Base-by-base conservation (phyloP, 2,797 vertebrate species). In the Smutsia gigantea region DNA sequence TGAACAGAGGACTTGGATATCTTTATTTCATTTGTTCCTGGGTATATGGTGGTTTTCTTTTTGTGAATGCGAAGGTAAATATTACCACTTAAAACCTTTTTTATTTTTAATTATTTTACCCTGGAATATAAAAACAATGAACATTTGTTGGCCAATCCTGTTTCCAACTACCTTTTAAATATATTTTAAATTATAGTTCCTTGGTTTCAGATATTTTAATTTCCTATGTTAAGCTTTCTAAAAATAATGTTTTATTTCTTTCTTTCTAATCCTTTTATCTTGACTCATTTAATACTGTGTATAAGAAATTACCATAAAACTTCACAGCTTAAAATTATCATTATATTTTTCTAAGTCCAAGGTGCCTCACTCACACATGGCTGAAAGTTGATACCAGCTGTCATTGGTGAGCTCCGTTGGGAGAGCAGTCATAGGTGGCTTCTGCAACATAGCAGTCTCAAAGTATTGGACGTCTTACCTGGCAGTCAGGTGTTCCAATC, bases 241-340 rank as follows among this genome's bases (percentile, higher is more conserved):
- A 9, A 46, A 93, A 31, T 63, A 83, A 53, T 39, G 21, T 51
- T 85, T 59, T 78, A 89, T 37, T 75, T 68, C 85, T 82, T 91
- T 10, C 39, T 82, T 77, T 37, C 27, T 21, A 34, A n/a, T 55
- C 9, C 17, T 86, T 93, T 2, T 57, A 68, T 46, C 23, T 27
- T 87, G 5, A 81, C 2, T n/a, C 23, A 59, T 27, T 90, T 74
- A 61, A 11, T n/a, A 81, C 15, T 34, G 31, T n/a, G 14, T 63
- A 29, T 34, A 23, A 86, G 92, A 59, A 72, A 31, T 37, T 23
- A n/a, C 14, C 10, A 63, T 31, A 59, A 81, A 68, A 42, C 0
- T 81, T 57, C 68, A 8, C 63, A 55, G 15, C 37, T 27, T 81
- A 81, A 85, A n/a, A 53, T 63, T 46, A 29, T 5, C 9, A 4